Evolutionary conservation across 2,797 vertebrate genomes (phyloP), one percentile per base, ranked within the genome.

Genomic region (Brotula barbata): DNA sequence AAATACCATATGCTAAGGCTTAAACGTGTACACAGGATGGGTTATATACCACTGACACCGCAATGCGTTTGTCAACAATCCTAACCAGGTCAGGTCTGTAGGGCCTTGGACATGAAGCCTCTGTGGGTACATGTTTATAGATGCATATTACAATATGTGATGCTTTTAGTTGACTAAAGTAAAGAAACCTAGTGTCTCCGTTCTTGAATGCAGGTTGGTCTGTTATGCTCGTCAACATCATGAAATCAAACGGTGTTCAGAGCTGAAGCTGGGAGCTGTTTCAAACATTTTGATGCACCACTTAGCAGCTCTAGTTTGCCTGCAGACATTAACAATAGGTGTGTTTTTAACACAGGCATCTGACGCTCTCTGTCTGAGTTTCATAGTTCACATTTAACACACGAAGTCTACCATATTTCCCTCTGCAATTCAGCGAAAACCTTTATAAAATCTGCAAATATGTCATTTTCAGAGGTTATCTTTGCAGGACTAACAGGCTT

Each of bases 191-290:
- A n/a, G n/a, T n/a, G n/a, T n/a, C n/a, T n/a, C n/a, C n/a, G n/a
- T n/a, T n/a, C n/a, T n/a, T n/a, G n/a, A n/a, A n/a, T n/a, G n/a
- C n/a, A n/a, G n/a, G n/a, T 13, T 33, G 14, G 1, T 59, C 58
- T 43, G 41, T 51, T 22, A 34, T 9, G 41, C n/a, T 20, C 19
- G 17, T 51, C 14, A 33, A 47, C 9, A 21, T 21, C 55, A 20
- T 56, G 5, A 51, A 60, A 56, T n/a, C 14, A n/a, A 28, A 28
- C 25, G 7, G 25, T 61, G 34, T 54, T 52, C 5, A 42, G 21
- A 36, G 52, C 34, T 36, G 43, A 58, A 62, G 17, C 8, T 28
- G 10, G 11, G 3, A 31, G 37, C 22, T 43, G 9, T 3, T 1
- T 73, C 60, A 12, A 46, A 58, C 25, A 47, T 15, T 21, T 36